phyloP scores from a whole-genome alignment of 2,888 invertebrate species.

The Petrolisthes cinctipes region DNA sequence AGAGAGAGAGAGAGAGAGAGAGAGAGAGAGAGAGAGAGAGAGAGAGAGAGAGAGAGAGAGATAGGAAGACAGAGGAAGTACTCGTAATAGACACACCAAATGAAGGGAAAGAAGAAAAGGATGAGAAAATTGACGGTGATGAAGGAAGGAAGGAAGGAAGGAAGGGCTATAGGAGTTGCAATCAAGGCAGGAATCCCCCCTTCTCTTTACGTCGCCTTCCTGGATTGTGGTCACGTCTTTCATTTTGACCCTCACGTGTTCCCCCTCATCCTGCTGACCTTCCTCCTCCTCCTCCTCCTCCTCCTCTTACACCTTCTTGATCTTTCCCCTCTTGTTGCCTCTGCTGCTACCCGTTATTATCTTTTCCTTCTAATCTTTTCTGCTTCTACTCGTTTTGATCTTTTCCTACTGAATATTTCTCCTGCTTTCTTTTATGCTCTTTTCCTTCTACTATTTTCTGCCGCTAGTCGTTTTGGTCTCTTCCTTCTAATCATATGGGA shows the following conservation, averaged over 20 bases:
- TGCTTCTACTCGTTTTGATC: too few relatives aligned
- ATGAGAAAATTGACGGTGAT: neutral
- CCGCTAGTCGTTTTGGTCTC: too few relatives aligned
- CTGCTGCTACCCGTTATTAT: too few relatives aligned
- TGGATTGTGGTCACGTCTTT: slow-evolving; percentile 54
- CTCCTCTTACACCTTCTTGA: neutral
- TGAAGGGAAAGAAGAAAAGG: neutral
- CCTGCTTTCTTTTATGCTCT: too few relatives aligned
- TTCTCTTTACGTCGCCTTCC: neutral
- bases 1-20: neutral
- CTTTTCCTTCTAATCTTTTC: too few relatives aligned
- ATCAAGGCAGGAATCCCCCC: slow-evolving; percentile 16
- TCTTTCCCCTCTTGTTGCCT: too few relatives aligned
- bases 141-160: neutral
- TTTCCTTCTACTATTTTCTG: too few relatives aligned
- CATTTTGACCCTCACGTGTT: slow-evolving; percentile 16
- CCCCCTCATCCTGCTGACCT: neutral
- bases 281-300: neutral
- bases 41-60: neutral
- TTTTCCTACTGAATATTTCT: too few relatives aligned
- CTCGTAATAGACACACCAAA: neutral
- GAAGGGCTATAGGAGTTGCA: neutral
- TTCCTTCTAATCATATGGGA: too few relatives aligned
- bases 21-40: neutral
- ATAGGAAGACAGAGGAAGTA: neutral